Percentiles rank a stretch among this genome's conserved stretches.
phyloP scores from a whole-genome alignment of 1,140 invertebrate species.

The Apis mellifera region DNA sequence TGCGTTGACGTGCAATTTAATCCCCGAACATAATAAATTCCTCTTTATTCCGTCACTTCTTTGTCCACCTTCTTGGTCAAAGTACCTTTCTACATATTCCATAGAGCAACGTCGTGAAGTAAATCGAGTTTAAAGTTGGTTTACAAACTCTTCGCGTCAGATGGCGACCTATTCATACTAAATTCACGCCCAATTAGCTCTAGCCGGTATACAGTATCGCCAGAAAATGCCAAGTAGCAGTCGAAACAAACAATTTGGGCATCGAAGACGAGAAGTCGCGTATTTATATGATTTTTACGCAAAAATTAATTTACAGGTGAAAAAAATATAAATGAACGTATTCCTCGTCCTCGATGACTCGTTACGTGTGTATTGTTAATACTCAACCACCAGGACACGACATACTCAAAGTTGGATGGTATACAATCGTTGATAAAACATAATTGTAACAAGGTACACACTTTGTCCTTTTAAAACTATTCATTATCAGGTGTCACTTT shows the following conservation, averaged over 20 bases:
- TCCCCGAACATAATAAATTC: constrained; percentile 4
- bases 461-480: neutral
- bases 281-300: neutral
- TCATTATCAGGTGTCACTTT: neutral
- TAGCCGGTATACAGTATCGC: neutral
- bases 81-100: neutral
- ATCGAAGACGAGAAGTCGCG: neutral
- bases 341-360: neutral
- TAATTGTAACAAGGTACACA: neutral
- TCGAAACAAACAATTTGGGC: neutral
- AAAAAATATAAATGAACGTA: no score
- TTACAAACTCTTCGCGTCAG: constrained; percentile 5
- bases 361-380: neutral
- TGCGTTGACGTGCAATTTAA: neutral
- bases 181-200: neutral
- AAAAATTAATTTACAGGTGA: no score
- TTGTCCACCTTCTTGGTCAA: neutral
- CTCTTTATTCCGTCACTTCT: neutral
- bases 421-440: constrained; percentile 16
- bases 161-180: neutral
- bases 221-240: neutral
- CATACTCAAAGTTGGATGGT: constrained; percentile 1
- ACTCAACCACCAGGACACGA: constrained; percentile 11
- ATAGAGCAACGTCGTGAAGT: neutral
- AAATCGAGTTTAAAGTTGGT: neutral